Conservation (phyloP, 2,888 invertebrate genomes). For the Apamea anceps region DNA sequence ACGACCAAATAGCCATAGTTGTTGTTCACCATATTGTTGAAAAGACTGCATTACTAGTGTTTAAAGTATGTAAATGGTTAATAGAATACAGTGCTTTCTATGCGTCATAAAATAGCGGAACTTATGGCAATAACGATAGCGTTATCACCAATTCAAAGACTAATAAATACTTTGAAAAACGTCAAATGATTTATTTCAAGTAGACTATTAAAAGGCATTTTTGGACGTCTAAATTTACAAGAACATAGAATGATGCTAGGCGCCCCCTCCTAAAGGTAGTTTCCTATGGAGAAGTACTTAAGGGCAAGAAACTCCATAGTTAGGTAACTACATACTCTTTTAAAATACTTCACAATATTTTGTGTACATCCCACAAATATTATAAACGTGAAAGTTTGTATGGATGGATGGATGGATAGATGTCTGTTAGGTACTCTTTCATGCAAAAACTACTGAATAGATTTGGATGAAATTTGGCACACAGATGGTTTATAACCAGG, state of each 20-base stretch:
- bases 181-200: neutral
- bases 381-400: too few relatives aligned
- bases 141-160: neutral
- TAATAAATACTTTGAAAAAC: neutral
- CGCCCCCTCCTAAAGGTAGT: neutral
- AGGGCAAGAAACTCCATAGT: neutral
- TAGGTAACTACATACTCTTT: neutral
- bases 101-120: neutral
- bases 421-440: too few relatives aligned
- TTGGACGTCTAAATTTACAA: neutral
- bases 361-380: neutral
- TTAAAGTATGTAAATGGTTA: neutral
- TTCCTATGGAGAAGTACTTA: neutral
- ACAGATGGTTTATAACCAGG: too few relatives aligned
- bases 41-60: neutral
- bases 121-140: neutral
- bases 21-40: neutral
- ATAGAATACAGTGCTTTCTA: neutral
- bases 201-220: neutral
- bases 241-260: neutral
- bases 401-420: too few relatives aligned
- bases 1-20: neutral
- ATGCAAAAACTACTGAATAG: too few relatives aligned
- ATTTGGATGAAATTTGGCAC: too few relatives aligned
- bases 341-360: neutral